Base-by-base conservation (phyloP, 2,888 invertebrate genomes). In the Mystacides longicornis region DNA sequence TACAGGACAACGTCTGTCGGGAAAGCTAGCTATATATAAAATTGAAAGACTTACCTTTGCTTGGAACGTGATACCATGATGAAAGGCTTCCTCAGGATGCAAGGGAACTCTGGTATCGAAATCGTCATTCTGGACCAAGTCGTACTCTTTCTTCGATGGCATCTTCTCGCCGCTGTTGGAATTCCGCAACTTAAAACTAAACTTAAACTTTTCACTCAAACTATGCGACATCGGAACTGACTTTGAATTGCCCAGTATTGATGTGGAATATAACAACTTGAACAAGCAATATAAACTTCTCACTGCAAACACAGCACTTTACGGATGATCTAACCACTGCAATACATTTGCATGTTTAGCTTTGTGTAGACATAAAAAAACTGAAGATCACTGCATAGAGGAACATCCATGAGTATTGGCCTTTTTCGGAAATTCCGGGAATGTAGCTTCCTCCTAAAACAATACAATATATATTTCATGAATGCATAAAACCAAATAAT, bases 41-140 rank as follows among this genome's bases (percentile, higher is more conserved):
- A n/a, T n/a, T n/a, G n/a, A n/a, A n/a, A n/a, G n/a, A 14, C 74
- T 78, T 76, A 97, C 97, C 92, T 97, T 97, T 64, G 94, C 96
- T 75, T 93, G 91, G 78, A 97, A 98, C 66, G 89, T 86, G 72
- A 98, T 96, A 65, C 98, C 98, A 71, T 93, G 92, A 65, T 93
- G 88, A 78, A 97, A 98, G 61, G 96, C 96, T 75, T 96, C 94
- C 64, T 98, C 98, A 58, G 94, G 89, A 74, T 97, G 94, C 64
- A 97, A 77, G n/a, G 97, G 96, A 68, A 97, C 93, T 69, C 94
- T 82, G 61, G 91, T 88, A 73, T 98, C 97, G 73, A 89, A 93
- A 68, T 96, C 95, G 74, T 97, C 97, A 72, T 93, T 92, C 65
- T 92, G 89, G 68, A 98, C 96, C 75, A 95, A 81, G 75, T 96